Percentiles rank a stretch among this genome's conserved stretches.
These are phyloP conservation scores for Spodoptera picta DNA, from an alignment of 2,888 invertebrate genomes.

Conservation along the genomic window DNA sequence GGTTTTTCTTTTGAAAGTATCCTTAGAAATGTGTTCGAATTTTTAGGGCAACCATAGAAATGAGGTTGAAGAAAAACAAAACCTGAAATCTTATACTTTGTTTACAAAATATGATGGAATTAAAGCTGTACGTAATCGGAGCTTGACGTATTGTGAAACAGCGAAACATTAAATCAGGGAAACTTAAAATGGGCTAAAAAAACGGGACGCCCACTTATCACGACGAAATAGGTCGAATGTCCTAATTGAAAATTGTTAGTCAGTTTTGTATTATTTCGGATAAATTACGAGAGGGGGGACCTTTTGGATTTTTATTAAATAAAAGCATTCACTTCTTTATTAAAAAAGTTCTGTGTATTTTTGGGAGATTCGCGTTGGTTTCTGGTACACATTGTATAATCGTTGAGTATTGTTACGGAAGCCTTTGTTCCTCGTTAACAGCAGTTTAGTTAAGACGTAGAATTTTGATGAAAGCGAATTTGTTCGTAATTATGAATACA, in stretches of 20 bases:
- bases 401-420: constrained; percentile 15
- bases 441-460: constrained; percentile 6
- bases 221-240: constrained; percentile 27
- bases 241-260: constrained; percentile 45
- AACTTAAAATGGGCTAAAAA: constrained; percentile 29
- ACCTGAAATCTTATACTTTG: constrained; percentile 20
- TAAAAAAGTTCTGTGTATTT: constrained; percentile 56
- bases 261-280: constrained; percentile 46
- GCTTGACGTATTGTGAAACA: constrained; percentile 29
- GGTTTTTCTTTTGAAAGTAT: not conserved
- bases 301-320: constrained; percentile 46
- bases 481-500: constrained; percentile 23
- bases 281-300: constrained; percentile 39
- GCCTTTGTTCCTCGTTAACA: constrained; percentile 19
- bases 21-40: constrained; percentile 6
- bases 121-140: constrained; percentile 33
- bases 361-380: constrained; percentile 34
- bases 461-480: constrained; percentile 10
- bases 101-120: constrained; percentile 10
- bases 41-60: constrained; percentile 6
- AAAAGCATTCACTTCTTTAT: constrained; percentile 49
- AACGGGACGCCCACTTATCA: constrained; percentile 21
- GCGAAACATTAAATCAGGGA: constrained; percentile 19
- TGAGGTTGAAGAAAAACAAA: constrained; percentile 10
- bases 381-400: constrained; percentile 26